Base-by-base conservation (phyloP, 2,888 invertebrate species). In the Escarpia spicata region DNA sequence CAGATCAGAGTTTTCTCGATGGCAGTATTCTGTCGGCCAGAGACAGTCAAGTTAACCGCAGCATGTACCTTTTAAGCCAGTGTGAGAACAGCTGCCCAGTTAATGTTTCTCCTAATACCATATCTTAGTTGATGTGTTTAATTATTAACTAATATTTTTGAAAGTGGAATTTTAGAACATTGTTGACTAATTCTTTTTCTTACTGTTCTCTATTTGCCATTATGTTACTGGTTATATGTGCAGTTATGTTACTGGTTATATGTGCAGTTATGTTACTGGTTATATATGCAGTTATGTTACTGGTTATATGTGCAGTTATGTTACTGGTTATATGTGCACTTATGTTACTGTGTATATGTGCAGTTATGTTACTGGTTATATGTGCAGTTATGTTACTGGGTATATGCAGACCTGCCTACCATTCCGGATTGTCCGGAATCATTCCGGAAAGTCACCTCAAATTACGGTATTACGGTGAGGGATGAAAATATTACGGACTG, bases 21-120 rank as follows among this genome's bases (percentile, higher is more conserved):
- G 75, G 75, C 75, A 75, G 75, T 26, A 75, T 75, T 75, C 75
- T 75, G 75, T 75, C 75, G n/a, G 75, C 75, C 19, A 75, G 75
- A 75, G 75, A 75, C 75, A 75, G 75, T 75, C 75, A 75, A 75
- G 26, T 75, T 75, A 75, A 75, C 75, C n/a, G 75, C 75, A 75
- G 75, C 75, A 75, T 26, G 15, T 75, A 75, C 75, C n/a, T 75
- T 19, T 75, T 75, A 75, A 75, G 75, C 75, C 75, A 75, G 75
- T 75, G 75, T 75, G 75, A 75, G 75, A 75, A n/a, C 26, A 26
- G 75, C 19, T 75, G 3, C 12, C 52, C 75, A 75, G n/a, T 75
- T n/a, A 26, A n/a, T 75, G 75, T 75, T 75, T 75, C 75, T 75
- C 26, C 75, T 75, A 75, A 75, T 26, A 75, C n/a, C 75, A 0